These are phyloP conservation scores for Orchestia grillus DNA, from an alignment of 1,140 invertebrate genomes.

Conservation along the genomic window DNA sequence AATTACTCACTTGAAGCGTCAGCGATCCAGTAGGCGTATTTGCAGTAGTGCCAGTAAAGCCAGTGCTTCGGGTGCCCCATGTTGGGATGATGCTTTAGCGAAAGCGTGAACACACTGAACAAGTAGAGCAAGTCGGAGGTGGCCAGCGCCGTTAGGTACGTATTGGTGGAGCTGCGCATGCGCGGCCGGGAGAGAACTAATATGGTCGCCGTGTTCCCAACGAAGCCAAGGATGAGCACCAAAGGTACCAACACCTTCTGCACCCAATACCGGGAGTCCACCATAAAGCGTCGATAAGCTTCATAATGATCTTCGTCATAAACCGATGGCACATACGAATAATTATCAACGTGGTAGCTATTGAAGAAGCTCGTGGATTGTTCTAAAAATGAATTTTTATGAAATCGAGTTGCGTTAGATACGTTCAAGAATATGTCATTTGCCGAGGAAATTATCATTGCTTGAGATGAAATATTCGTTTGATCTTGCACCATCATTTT, in stretches of 20 bases:
- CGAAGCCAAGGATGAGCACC: constrained; percentile 78
- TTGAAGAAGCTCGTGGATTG: not conserved
- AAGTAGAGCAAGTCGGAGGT: constrained; percentile 81
- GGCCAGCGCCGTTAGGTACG: constrained; percentile 80
- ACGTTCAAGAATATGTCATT: constrained; percentile 9
- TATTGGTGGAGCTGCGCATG: constrained; percentile 82
- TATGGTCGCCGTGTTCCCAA: constrained; percentile 81
- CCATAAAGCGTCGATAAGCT: constrained; percentile 3
- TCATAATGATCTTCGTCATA: not conserved
- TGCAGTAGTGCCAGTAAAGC: constrained; percentile 74
- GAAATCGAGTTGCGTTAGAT: not conserved
- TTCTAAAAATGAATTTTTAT: not conserved
- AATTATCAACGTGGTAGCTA: not conserved
- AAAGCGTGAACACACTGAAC: constrained; percentile 77
- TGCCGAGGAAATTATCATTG: not conserved
- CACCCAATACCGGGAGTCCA: constrained; percentile 75
- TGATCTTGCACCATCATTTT: constrained; percentile 31
- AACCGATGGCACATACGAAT: not conserved
- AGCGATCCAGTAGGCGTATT: constrained; percentile 75
- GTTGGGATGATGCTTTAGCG: constrained; percentile 76
- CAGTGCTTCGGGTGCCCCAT: constrained; percentile 71
- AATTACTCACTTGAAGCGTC: constrained; percentile 76
- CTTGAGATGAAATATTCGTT: not conserved
- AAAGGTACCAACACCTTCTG: constrained; percentile 79
- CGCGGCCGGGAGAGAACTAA: constrained; percentile 80